Conservation (phyloP, 2,888 invertebrate genomes). For the Neoascia interrupta region DNA sequence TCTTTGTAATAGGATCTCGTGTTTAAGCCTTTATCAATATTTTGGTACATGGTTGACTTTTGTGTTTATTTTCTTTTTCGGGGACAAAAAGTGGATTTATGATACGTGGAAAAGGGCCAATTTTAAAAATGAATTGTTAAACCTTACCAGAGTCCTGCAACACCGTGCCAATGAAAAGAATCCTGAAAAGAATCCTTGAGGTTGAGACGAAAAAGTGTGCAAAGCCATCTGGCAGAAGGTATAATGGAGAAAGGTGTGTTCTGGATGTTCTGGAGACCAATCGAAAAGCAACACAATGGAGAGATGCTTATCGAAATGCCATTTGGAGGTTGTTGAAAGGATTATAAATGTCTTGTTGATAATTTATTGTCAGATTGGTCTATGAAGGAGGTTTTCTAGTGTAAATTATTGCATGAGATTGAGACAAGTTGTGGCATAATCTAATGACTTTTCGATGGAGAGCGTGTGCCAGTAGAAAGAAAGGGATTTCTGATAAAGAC, state of each 20-base stretch:
- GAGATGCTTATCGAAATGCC: constrained; percentile 61
- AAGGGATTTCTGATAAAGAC: constrained; percentile 11
- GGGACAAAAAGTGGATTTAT: constrained; percentile 42
- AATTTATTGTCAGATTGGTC: constrained; percentile 44
- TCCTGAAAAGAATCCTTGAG: constrained; percentile 16
- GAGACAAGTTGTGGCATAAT: constrained; percentile 63
- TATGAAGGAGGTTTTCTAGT: not conserved
- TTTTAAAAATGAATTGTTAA: constrained; percentile 16
- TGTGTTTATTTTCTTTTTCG: constrained; percentile 35
- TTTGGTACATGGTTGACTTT: constrained; percentile 58
- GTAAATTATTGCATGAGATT: constrained; percentile 18
- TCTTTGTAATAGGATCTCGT: constrained; percentile 31
- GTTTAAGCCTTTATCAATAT: constrained; percentile 57
- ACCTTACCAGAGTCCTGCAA: constrained; percentile 4
- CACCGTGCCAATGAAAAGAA: constrained; percentile 17
- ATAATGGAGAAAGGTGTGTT: constrained; percentile 9
- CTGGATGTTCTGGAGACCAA: constrained; percentile 1
- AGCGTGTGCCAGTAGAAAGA: constrained; percentile 55
- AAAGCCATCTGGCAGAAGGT: constrained; percentile 34
- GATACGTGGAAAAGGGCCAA: constrained; percentile 50
- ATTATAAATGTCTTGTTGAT: constrained; percentile 51
- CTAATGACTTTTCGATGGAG: constrained; percentile 63
- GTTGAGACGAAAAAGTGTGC: not conserved
- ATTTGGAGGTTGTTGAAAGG: constrained; percentile 66
- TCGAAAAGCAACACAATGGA: constrained; percentile 5